Conservation (phyloP, 2,888 invertebrate genomes). For the Pollenia angustigena region DNA sequence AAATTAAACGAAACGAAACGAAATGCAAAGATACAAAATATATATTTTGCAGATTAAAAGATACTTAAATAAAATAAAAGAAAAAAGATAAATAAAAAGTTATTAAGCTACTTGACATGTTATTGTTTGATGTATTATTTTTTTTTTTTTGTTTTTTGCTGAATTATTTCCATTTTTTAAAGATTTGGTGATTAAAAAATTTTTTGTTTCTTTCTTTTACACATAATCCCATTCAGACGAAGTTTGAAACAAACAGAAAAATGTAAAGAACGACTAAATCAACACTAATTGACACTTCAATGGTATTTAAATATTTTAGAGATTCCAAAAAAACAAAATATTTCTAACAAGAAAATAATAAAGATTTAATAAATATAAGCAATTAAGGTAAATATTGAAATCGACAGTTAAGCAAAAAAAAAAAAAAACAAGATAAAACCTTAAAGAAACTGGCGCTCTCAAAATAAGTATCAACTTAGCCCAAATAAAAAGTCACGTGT, state of each 20-base stretch:
- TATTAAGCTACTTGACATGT: conserved; percentile 58
- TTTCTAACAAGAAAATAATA: background rate
- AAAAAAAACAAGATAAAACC: background rate
- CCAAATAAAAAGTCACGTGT: background rate
- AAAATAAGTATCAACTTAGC: background rate
- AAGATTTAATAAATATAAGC: background rate
- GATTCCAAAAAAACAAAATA: background rate
- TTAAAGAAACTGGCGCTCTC: background rate
- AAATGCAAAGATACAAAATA: conserved; percentile 26
- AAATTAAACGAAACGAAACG: background rate
- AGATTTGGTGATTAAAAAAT: conserved; percentile 24
- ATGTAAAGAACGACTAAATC: conserved; percentile 6
- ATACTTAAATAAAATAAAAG: conserved; percentile 5
- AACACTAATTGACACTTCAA: conserved; percentile 57
- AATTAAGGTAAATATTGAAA: conserved; percentile 13
- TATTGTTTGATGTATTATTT: conserved; percentile 43
- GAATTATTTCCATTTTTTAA: background rate
- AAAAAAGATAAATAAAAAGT: conserved; percentile 29
- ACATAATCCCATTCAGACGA: background rate
- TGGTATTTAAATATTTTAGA: conserved; percentile 21
- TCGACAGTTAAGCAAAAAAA: conserved; percentile 2
- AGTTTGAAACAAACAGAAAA: background rate
- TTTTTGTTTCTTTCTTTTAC: background rate
- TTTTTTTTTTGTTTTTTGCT: background rate
- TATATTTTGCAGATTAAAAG: conserved; percentile 35